These are phyloP conservation scores for Microcebus griseorufus DNA, from an alignment of 2,113 vertebrate genomes.

Conservation along the genomic window DNA sequence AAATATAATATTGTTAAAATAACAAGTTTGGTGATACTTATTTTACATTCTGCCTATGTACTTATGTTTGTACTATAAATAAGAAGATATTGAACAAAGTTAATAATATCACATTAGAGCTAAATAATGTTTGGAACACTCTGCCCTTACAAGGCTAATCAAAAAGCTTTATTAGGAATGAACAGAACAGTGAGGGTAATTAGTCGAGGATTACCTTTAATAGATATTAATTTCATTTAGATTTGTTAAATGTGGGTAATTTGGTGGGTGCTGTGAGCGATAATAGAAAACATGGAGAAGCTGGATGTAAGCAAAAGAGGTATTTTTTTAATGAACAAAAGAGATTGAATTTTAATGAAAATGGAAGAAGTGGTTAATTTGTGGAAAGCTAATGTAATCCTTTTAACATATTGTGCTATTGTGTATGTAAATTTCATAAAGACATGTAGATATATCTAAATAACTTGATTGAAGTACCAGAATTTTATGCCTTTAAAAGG, in stretches of 20 bases:
- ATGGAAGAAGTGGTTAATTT: slow-evolving; percentile 56
- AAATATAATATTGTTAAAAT: neutral
- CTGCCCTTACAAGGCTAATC: slow-evolving; percentile 66
- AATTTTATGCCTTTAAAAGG: neutral
- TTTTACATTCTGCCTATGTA: neutral
- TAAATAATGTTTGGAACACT: slow-evolving; percentile 55
- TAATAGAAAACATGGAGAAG: slow-evolving; percentile 78
- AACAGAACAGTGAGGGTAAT: slow-evolving; percentile 68
- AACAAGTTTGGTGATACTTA: neutral
- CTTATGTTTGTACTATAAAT: neutral
- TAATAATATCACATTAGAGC: slow-evolving; percentile 63
- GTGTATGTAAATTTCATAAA: slow-evolving; percentile 48
- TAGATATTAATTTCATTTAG: slow-evolving; percentile 82
- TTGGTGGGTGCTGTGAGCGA: slow-evolving; percentile 75
- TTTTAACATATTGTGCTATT: slow-evolving; percentile 32
- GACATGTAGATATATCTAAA: neutral
- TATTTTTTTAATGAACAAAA: slow-evolving; percentile 79
- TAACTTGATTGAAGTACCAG: neutral
- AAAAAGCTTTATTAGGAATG: slow-evolving; percentile 75
- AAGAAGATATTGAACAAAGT: slow-evolving; percentile 49
- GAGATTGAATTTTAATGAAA: slow-evolving; percentile 74
- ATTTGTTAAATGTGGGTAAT: slow-evolving; percentile 76
- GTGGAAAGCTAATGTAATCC: neutral
- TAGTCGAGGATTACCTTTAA: slow-evolving; percentile 74
- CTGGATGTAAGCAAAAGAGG: slow-evolving; percentile 67